phyloP scores from a whole-genome alignment of 1,140 invertebrate genomes.

The Rhagoletis pomonella region DNA sequence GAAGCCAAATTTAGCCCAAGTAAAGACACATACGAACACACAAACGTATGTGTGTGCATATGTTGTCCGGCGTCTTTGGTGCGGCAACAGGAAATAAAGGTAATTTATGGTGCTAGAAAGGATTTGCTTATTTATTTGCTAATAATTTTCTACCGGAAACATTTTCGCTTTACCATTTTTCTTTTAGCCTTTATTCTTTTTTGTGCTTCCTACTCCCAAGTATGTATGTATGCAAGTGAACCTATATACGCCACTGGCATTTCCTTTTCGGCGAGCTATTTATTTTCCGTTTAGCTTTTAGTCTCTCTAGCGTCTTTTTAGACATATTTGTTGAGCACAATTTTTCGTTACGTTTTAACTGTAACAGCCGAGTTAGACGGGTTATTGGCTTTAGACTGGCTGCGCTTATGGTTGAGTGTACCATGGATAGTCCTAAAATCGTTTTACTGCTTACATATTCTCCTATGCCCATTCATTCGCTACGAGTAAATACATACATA shows the following conservation, averaged over 20 bases:
- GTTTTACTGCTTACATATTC: neutral
- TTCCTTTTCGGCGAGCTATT: constrained; percentile 23
- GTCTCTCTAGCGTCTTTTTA: constrained; percentile 28
- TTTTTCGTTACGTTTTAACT: neutral
- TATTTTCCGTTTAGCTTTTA: constrained; percentile 44
- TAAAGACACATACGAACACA: neutral
- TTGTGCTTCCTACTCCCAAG: neutral
- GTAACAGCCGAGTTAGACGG: neutral
- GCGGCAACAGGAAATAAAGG: constrained; percentile 44
- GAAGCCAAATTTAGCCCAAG: neutral
- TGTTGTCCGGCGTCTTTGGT: constrained; percentile 25
- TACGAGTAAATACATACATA: too few species aligned
- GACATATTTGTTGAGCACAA: constrained; percentile 1
- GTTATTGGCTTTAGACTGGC: constrained; percentile 5
- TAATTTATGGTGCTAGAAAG: constrained; percentile 54
- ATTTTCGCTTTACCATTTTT: constrained; percentile 52
- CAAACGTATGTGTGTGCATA: neutral
- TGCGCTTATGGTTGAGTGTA: neutral
- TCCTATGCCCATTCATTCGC: neutral
- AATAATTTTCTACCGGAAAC: constrained; percentile 55
- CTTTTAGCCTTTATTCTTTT: neutral
- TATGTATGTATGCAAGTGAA: too few species aligned
- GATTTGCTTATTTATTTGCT: constrained; percentile 56
- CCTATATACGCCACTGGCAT: neutral
- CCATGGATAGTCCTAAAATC: neutral